Evolutionary conservation across 2,113 vertebrate genomes (phyloP).

Genomic region (Trochalopteron elliotii): DNA sequence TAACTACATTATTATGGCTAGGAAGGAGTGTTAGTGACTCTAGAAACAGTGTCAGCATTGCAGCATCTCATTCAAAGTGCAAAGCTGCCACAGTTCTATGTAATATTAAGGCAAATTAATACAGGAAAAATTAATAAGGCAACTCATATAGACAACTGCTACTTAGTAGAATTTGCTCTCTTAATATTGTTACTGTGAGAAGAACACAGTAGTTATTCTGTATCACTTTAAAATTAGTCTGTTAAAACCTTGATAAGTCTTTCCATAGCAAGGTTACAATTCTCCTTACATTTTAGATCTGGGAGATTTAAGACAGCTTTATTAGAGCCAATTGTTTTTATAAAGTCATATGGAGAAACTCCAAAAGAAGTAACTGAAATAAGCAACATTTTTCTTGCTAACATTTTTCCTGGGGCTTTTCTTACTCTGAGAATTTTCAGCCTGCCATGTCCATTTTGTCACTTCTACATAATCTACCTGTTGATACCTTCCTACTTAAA

Average conservation of each 20-base stretch:
- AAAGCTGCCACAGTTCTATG: neutral
- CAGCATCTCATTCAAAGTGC: neutral
- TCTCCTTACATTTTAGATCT: neutral
- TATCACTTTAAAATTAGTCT: neutral
- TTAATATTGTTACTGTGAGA: neutral
- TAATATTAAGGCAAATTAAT: neutral
- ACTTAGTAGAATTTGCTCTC: neutral
- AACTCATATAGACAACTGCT: neutral
- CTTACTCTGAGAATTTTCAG: neutral
- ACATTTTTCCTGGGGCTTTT: neutral
- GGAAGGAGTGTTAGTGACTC: neutral
- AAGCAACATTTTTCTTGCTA: neutral
- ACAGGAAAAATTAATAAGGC: neutral
- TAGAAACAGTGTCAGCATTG: neutral
- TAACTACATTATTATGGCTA: neutral
- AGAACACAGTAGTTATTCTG: neutral
- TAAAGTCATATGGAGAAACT: neutral
- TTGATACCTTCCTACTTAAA: too few relatives aligned
- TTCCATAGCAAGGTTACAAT: neutral
- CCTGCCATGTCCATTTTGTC: neutral
- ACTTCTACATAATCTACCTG: neutral
- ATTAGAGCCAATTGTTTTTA: neutral
- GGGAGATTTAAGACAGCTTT: neutral
- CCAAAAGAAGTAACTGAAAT: neutral
- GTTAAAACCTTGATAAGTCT: neutral